A percentile compares a stretch with the other conserved stretches of the same genome.
Evolutionary conservation across 2,888 invertebrate genomes (phyloP).

Genomic region (Eubasilissa splendida): DNA sequence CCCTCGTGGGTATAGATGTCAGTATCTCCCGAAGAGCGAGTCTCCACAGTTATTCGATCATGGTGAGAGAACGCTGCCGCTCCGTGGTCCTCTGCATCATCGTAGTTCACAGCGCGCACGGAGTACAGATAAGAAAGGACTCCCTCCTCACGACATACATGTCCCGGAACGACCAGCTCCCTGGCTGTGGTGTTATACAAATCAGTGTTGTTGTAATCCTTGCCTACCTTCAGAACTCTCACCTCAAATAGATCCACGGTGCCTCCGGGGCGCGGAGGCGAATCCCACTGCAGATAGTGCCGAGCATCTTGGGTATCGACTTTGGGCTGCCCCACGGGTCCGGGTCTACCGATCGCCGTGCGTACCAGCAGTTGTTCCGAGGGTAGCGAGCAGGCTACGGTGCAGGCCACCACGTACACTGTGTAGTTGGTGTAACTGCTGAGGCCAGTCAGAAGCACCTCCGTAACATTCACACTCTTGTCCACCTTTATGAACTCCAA

Average conservation of each 20-base stretch:
- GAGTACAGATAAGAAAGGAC: slow-evolving; percentile 53
- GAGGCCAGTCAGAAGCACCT: slow-evolving; percentile 65
- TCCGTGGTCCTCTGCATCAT: slow-evolving; percentile 60
- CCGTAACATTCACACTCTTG: slow-evolving; percentile 48
- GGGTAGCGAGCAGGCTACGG: slow-evolving; percentile 76
- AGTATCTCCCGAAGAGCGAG: slow-evolving; percentile 37
- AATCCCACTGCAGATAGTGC: slow-evolving; percentile 69
- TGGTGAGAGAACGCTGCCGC: slow-evolving; percentile 38
- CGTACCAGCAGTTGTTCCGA: slow-evolving; percentile 70
- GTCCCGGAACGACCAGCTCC: slow-evolving; percentile 49
- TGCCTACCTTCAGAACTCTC: slow-evolving; percentile 63
- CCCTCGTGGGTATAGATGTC: slow-evolving; percentile 59
- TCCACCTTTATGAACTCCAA: slow-evolving; percentile 11
- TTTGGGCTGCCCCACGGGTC: slow-evolving; percentile 61
- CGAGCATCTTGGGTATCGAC: slow-evolving; percentile 58
- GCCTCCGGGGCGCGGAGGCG: slow-evolving; percentile 71
- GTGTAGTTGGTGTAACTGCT: slow-evolving; percentile 79
- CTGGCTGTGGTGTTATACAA: slow-evolving; percentile 60
- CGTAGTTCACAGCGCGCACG: slow-evolving; percentile 63
- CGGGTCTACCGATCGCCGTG: slow-evolving; percentile 77
- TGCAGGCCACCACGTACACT: slow-evolving; percentile 82
- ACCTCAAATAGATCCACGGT: slow-evolving; percentile 75
- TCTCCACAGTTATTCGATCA: slow-evolving; percentile 23
- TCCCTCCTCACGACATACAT: slow-evolving; percentile 43
- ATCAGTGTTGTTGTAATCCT: slow-evolving; percentile 58